phyloP scores from a whole-genome alignment of 2,888 invertebrate species.

The Pyrrhopygopsis socrates region DNA sequence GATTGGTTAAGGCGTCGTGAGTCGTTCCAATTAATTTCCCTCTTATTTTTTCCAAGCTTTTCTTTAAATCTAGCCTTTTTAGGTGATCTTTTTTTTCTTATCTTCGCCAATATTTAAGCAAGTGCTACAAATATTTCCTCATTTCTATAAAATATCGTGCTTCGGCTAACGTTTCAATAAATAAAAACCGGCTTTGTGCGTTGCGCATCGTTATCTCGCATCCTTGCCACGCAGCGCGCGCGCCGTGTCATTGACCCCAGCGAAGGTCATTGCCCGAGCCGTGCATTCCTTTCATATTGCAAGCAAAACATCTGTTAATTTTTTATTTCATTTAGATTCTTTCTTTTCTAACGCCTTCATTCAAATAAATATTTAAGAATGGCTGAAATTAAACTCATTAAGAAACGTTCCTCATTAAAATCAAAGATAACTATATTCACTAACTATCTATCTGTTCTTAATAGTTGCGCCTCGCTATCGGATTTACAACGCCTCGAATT shows the following conservation, averaged over 20 bases:
- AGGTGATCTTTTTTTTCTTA: background rate
- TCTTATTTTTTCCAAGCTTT: background rate
- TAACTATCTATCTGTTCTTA: background rate
- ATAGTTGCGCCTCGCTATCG: background rate
- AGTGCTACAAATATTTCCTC: slow-evolving; percentile 1
- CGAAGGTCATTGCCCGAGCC: slow-evolving; percentile 1
- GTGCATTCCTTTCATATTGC: background rate
- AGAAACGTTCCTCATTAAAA: slow-evolving; percentile 14
- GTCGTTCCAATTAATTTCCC: slow-evolving; percentile 27
- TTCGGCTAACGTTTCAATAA: too few relatives aligned
- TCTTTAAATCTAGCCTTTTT: background rate
- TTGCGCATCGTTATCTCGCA: background rate
- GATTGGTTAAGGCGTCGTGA: slow-evolving; percentile 22
- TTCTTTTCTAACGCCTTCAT: background rate
- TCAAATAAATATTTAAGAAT: slow-evolving; percentile 8
- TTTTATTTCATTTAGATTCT: too few relatives aligned
- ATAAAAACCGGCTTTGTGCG: background rate
- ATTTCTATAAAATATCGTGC: background rate
- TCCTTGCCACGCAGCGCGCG: background rate
- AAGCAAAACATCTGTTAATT: too few relatives aligned
- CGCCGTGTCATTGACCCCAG: background rate
- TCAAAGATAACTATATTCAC: background rate
- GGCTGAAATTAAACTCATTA: slow-evolving; percentile 16
- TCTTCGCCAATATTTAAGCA: background rate
- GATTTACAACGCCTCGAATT: slow-evolving; percentile 17